Percentiles rank a stretch among this genome's conserved stretches.
phyloP scores from a whole-genome alignment of 2,888 invertebrate species.

The Dyspetes luteomarginatus region DNA sequence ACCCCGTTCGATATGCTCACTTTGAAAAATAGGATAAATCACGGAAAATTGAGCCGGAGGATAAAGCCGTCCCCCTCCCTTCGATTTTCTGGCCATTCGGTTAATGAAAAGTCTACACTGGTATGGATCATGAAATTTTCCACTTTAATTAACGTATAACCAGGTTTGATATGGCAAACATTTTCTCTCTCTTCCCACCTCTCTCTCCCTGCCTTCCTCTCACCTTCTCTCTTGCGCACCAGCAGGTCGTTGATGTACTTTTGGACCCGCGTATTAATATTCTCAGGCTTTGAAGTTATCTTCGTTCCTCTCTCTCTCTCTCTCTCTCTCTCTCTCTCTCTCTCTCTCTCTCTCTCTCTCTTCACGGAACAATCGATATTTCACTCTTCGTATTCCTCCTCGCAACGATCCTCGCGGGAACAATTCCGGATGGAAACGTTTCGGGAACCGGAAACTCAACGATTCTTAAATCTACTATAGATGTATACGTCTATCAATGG shows the following conservation, averaged over 20 bases:
- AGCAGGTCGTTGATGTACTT: too few relatives aligned
- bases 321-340: background rate
- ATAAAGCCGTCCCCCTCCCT: constrained; percentile 17
- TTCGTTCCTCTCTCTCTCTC: constrained; percentile 43
- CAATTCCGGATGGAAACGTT: constrained; percentile 41
- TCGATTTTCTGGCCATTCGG: constrained; percentile 56
- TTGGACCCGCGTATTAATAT: too few relatives aligned
- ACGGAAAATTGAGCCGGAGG: constrained; percentile 70
- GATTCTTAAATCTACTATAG: constrained; percentile 33
- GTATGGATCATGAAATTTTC: constrained; percentile 63
- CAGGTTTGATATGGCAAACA: constrained; percentile 26
- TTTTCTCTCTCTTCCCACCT: constrained; percentile 44
- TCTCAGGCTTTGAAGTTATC: constrained; percentile 46
- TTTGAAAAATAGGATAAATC: constrained; percentile 71
- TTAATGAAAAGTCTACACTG: constrained; percentile 77
- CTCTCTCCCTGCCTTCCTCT: constrained; percentile 37
- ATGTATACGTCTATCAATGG: background rate
- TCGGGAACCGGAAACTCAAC: constrained; percentile 15
- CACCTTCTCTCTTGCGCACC: too few relatives aligned
- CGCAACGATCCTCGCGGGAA: constrained; percentile 56
- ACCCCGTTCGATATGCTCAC: constrained; percentile 40
- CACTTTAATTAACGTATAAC: constrained; percentile 74
- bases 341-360: constrained; percentile 21
- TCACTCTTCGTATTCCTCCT: constrained; percentile 54
- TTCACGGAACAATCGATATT: constrained; percentile 61